These are phyloP conservation scores for Clinocottus analis DNA, from an alignment of 2,113 vertebrate species.

Conservation along the genomic window DNA sequence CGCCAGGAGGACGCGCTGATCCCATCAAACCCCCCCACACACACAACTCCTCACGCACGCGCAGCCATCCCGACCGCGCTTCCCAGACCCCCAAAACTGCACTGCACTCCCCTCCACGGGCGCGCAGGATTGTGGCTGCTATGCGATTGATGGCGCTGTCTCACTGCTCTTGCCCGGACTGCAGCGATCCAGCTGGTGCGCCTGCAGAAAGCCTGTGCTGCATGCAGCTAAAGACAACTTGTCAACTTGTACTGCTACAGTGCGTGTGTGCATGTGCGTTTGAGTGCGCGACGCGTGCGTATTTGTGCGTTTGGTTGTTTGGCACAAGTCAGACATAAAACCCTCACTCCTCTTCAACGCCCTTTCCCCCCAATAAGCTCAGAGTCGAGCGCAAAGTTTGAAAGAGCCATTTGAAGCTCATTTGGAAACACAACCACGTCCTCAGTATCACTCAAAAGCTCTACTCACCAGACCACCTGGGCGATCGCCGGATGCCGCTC, in stretches of 20 bases:
- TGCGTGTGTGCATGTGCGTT: background rate
- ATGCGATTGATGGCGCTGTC: conserved; percentile 85
- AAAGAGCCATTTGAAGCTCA: background rate
- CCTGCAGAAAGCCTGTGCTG: conserved; percentile 47
- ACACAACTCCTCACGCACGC: background rate
- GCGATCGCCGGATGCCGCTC: conserved; percentile 47
- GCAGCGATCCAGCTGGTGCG: conserved; percentile 57
- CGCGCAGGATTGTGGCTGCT: conserved; percentile 53
- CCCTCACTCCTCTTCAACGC: background rate
- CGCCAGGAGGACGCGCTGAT: conserved; percentile 41
- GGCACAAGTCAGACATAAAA: conserved; percentile 32
- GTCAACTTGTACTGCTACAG: conserved; percentile 46
- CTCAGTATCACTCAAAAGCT: conserved; percentile 22
- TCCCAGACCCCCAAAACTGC: conserved; percentile 25
- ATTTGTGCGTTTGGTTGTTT: conserved; percentile 43
- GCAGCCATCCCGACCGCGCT: conserved; percentile 5
- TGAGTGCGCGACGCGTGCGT: conserved; percentile 17
- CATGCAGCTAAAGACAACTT: conserved; percentile 49
- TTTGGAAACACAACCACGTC: background rate
- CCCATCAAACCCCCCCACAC: background rate
- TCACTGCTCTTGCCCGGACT: conserved; percentile 73
- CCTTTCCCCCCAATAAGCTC: background rate
- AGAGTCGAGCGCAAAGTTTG: conserved; percentile 56
- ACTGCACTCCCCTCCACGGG: conserved; percentile 11
- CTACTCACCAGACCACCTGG: conserved; percentile 74